phyloP scores from a whole-genome alignment of 2,888 invertebrate species.

The Drosophila anomelani region DNA sequence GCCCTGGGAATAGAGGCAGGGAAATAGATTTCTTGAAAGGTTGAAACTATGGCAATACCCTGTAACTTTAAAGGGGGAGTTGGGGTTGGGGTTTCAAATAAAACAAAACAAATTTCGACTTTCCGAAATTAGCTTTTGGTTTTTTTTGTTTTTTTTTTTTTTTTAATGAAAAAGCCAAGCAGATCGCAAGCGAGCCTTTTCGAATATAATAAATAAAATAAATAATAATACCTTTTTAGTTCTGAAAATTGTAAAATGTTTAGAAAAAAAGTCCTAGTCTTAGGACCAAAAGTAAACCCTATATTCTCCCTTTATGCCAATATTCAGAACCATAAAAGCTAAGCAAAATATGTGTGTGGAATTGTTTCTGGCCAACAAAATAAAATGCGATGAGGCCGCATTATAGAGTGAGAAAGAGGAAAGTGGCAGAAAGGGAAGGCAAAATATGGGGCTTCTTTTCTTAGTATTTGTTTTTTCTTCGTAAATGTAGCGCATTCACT shows the following conservation, averaged over 20 bases:
- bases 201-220: background rate
- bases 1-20: background rate
- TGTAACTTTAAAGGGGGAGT: background rate
- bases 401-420: conserved; percentile 9
- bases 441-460: conserved; percentile 11
- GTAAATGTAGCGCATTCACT: conserved; percentile 71
- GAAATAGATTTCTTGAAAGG: no score
- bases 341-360: conserved; percentile 52
- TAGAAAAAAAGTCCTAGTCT: no score
- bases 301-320: background rate
- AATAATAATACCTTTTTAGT: no score
- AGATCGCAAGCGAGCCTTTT: no score
- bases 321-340: conserved; percentile 15
- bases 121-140: no score
- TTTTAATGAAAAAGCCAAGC: no score
- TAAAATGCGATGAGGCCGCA: conserved; percentile 45
- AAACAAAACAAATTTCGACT: no score
- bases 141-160: no score
- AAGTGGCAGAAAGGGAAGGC: background rate
- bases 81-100: background rate
- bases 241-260: no score
- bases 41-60: background rate
- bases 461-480: conserved; percentile 23
- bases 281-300: background rate
- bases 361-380: conserved; percentile 63